Base-by-base conservation (phyloP, 2,113 vertebrate genomes). In the Neomonachus schauinslandi region DNA sequence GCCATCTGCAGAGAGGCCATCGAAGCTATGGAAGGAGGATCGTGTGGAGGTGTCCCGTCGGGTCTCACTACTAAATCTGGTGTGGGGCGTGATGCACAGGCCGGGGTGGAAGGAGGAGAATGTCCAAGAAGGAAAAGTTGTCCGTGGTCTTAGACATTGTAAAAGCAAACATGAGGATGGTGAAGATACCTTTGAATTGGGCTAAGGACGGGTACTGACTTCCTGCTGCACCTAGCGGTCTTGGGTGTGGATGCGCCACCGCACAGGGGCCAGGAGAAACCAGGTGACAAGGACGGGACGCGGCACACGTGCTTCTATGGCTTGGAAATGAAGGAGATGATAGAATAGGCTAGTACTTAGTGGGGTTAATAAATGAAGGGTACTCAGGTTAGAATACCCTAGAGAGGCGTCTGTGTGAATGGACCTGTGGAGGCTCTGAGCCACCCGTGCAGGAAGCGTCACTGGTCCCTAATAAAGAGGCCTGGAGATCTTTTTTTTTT, bases 171-270 rank as follows among this genome's bases (percentile, higher is more conserved):
- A 15, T 55, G 77, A 86, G 59, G 26, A 28, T 0, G 0, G 12
- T 51, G 79, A 85, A 83, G 39, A 88, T 28, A n/a, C 1, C 39
- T 87, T 86, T 51, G 80, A 39, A 81, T 51, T 42, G 83, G 74
- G 14, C 28, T 28, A 46, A 57, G 39, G 7, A 10, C 2, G 39
- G 21, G 26, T 22, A 21, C n/a, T 42, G 74, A 49, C 36, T 53
- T 91, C 46, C 0, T 26, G 46, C 63, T n/a, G 31, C 28, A 65
- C 46, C 85, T 14, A 1, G 57, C 0, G 6, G 19, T 55, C 74
- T 67, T 1, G 22, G 6, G 22, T 46, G 4, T 51, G 53, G 31
- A 51, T 31, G 0, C 13, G 2, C 6, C 16, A 3, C 2, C 51
- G 49, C 36, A 36, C 46, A 77, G 31, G 19, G 10, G 63, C 53